phyloP scores from a whole-genome alignment of 2,888 invertebrate species.

The Melieria omissa region DNA sequence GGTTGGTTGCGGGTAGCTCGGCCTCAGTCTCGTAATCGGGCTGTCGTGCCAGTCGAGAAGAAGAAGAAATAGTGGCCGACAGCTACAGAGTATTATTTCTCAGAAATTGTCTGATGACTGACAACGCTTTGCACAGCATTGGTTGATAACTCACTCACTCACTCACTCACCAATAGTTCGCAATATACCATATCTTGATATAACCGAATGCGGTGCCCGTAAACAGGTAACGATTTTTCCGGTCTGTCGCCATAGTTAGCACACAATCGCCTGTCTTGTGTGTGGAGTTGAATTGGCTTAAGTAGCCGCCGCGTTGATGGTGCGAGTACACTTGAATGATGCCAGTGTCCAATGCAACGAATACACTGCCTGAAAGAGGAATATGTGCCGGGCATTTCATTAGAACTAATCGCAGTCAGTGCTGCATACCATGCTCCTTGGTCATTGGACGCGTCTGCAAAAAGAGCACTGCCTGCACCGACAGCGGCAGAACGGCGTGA shows the following conservation, averaged over 20 bases:
- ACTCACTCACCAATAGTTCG: conserved; percentile 72
- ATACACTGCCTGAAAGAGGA: conserved; percentile 71
- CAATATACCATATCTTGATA: conserved; percentile 82
- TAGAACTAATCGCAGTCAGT: not conserved
- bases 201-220: conserved; percentile 80
- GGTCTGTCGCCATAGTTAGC: conserved; percentile 77
- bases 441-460: conserved; percentile 72
- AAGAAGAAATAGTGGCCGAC: no score
- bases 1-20: no score
- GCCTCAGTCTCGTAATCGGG: no score
- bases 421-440: conserved; percentile 63
- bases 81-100: no score
- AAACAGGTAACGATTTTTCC: conserved; percentile 77
- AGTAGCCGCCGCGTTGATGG: conserved; percentile 78
- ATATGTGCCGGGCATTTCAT: not conserved
- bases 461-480: conserved; percentile 77
- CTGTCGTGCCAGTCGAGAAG: no score
- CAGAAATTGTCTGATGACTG: no score
- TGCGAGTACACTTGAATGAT: conserved; percentile 84
- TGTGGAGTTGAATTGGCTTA: conserved; percentile 76
- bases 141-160: conserved; percentile 49
- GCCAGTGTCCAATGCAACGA: conserved; percentile 81
- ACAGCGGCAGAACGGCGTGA: conserved; percentile 66
- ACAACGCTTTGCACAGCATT: no score
- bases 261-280: conserved; percentile 73